Conservation (phyloP, 2,888 invertebrate species). For the Serripes groenlandicus region DNA sequence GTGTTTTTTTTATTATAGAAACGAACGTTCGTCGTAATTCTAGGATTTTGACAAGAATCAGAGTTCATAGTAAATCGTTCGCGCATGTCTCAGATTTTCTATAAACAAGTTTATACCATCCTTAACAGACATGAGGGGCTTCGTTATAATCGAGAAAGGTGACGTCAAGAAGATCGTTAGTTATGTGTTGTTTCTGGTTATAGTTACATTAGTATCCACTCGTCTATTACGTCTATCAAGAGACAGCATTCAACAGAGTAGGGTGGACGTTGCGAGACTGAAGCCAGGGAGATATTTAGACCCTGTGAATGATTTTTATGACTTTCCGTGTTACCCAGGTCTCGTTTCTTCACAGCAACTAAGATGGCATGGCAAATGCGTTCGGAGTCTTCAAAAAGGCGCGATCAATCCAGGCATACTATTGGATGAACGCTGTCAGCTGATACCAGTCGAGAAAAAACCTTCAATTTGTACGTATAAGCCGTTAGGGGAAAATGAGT, state of each 20-base stretch:
- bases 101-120: background rate
- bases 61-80: no score
- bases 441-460: background rate
- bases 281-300: background rate
- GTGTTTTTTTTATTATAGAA: no score
- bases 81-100: no score
- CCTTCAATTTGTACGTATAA: conserved; percentile 8
- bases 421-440: conserved; percentile 10
- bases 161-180: background rate
- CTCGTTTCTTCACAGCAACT: background rate
- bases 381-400: background rate
- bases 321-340: conserved; percentile 1
- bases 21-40: no score
- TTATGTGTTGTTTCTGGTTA: background rate
- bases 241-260: background rate
- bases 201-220: background rate
- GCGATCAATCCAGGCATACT: background rate
- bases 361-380: conserved; percentile 8
- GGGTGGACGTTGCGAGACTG: background rate
- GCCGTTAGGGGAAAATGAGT: background rate
- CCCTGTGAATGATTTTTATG: background rate
- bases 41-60: no score
- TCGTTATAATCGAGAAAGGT: background rate
- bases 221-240: background rate
- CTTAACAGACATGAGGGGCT: background rate